Base-by-base conservation (phyloP, 2,113 vertebrate species). In the Rhinopomastus cyanomelas region DNA sequence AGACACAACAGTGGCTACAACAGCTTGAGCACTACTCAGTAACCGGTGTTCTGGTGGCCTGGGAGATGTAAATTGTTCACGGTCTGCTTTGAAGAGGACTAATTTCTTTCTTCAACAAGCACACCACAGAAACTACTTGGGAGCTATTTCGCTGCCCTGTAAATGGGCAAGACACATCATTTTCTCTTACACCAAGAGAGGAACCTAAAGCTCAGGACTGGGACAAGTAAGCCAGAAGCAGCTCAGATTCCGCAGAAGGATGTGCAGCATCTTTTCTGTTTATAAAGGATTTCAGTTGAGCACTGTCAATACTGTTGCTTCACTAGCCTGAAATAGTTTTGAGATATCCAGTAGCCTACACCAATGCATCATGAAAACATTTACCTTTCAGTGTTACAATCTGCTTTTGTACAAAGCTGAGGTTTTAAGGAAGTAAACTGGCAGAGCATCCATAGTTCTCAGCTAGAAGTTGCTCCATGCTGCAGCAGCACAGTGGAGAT, bases 381-480 rank as follows among this genome's bases (percentile, higher is more conserved):
- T 14, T 19, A 0, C 1, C 8, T 81, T 56, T 17, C 60, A 8
- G 3, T 22, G 37, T 9, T 42, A 11, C 0, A 21, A 32, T 7
- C 39, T 34, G 72, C 19, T 88, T 74, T 32, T 17, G 20, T 10
- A 67, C 29, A 59, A 53, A 87, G 71, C 56, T 51, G 57, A 10
- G 14, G 16, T 34, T 90, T 79, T 48, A 59, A 22, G 46, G 0
- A 0, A 26, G 20, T 4, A n/a, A 82, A 52, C 12, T 2, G 26
- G 37, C 62, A 82, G 36, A 26, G 3, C 46, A 34, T 3, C 39
- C 60, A 52, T 8, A 64, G n/a, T 21, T 15, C 32, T 73, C 46
- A 36, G 15, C 17, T 4, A 44, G 53, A 74, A 75, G 46, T 36
- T 30, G 29, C 3, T 39, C 52, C 36, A 13, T 3, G 14, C 30